Base-by-base conservation (phyloP, 2,113 vertebrate species). In the Pterocles orientalis region DNA sequence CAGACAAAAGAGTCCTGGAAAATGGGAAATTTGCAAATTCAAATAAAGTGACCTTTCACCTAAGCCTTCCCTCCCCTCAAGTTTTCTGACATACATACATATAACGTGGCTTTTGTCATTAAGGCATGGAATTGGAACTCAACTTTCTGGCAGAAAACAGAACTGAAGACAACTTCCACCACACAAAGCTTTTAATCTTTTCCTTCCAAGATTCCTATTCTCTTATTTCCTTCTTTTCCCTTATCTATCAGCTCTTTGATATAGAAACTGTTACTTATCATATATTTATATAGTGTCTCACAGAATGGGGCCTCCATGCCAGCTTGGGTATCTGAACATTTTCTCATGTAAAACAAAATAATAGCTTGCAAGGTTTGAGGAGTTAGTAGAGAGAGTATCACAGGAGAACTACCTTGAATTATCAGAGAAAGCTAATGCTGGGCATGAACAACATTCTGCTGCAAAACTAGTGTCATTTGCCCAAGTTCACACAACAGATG, bases 41-140 rank as follows among this genome's bases (percentile, higher is more conserved):
- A 3, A 62, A 53, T 13, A 5, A 89, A 69, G 29, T 7, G 6
- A 66, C 20, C 7, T 45, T 66, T 51, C 33, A 76, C 33, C 33
- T 31, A 85, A 91, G 25, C 39, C 39, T 12, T 51, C 2, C 7
- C 4, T 2, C 5, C 1, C 0, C 19, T 12, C 34, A 10, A 10
- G 23, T 51, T 56, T 71, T 60, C 57, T 71, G 56, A 71, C 24
- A 60, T 11, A 48, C 4, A 81, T 18, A 76, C 10, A 17, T 3
- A 41, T 5, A 57, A 62, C 6, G 24, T 18, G 16, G 26, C 41
- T 47, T 84, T 61, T 57, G 48, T 34, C 82, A 83, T 64, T 51
- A 82, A 71, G 60, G 26, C 3, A 39, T 2, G 1, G 25, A 31
- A 60, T 3, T 56, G 24, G 51, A 88, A 83, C 71, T 71, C 47